Evolutionary conservation across 2,888 invertebrate species (phyloP), one percentile per base, ranked within the genome.

Genomic region (Ypsolopha scabrella): DNA sequence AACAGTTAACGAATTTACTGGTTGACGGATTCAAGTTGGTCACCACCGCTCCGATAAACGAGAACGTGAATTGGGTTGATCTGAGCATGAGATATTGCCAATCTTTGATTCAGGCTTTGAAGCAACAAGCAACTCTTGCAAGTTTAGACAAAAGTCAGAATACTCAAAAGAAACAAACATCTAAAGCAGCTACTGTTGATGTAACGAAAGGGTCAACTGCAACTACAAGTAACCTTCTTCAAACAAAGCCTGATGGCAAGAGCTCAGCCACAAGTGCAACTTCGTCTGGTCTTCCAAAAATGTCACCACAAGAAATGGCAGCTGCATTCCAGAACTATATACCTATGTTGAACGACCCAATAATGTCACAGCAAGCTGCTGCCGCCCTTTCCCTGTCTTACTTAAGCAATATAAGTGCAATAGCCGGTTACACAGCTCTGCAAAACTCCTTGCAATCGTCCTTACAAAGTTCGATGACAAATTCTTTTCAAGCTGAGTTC

Each of bases 81-180:
- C 72, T 90, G 39, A 93, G 92, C 48, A 83, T 91, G 58, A 93
- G 92, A 68, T 91, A 91, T 61, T 93, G 93, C 62, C 89, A 91
- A 57, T 90, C 90, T 60, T 81, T 90, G 57, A 87, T 89, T 52
- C 78, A 88, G 24, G 76, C 85, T 0, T 82, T 90, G 54, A 92
- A 90, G 67, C 87, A 89, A 51, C 83, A 87, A 54, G 83, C 87
- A 6, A 85, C 77, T 2, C 67, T 71, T 53, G 76, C 78, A 0
- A 73, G 70, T 60, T 56, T 76, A 49, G 80, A 81, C 48, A 82
- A 80, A 55, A 72, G 58, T 53, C 77, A 80, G 55, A 78, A 68
- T 51, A 62, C 66, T n/a, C 80, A 75, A 57, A 83, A 79, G 62
- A 81, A 77, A 55, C 80, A 75, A 57, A 60, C 63, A 2, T 57